Percentiles rank a stretch among this genome's conserved stretches.
Evolutionary conservation across 2,888 invertebrate species (phyloP).

Genomic region (Zaprionus bogoriensis): DNA sequence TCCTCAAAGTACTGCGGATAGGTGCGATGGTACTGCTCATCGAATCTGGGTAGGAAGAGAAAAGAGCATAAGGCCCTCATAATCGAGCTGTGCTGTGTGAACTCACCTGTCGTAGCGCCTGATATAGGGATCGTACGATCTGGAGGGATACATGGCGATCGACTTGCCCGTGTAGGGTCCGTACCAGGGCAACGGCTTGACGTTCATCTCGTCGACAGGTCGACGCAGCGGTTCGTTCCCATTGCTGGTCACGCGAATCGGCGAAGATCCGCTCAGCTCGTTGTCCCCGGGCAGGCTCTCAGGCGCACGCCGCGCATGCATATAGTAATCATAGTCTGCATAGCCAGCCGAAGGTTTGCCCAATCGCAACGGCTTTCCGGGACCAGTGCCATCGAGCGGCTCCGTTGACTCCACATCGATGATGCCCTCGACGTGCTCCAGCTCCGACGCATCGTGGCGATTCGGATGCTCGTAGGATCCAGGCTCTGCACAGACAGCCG

Average conservation of each 20-base stretch:
- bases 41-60: slow-evolving; percentile 78
- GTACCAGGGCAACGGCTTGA: slow-evolving; percentile 64
- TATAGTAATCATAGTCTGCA: slow-evolving; percentile 84
- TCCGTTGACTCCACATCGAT: slow-evolving; percentile 53
- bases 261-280: slow-evolving; percentile 43
- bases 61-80: too few species aligned
- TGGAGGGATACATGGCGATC: slow-evolving; percentile 77
- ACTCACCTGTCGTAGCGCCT: slow-evolving; percentile 82
- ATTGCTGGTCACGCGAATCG: slow-evolving; percentile 25
- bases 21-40: slow-evolving; percentile 80
- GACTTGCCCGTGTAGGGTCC: slow-evolving; percentile 47
- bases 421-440: slow-evolving; percentile 51
- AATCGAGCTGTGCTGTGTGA: too few species aligned
- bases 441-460: slow-evolving; percentile 20
- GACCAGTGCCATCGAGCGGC: slow-evolving; percentile 41
- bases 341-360: slow-evolving; percentile 76
- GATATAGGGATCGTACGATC: slow-evolving; percentile 81
- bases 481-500: slow-evolving; percentile 24
- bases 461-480: slow-evolving; percentile 35
- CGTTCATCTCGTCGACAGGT: slow-evolving; percentile 19
- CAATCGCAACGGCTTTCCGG: slow-evolving; percentile 52
- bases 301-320: slow-evolving; percentile 81
- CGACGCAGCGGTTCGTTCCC: slow-evolving; percentile 26
- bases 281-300: slow-evolving; percentile 59
- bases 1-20: slow-evolving; percentile 81